These are phyloP conservation scores for Thalpophila matura DNA, from an alignment of 2,888 invertebrate genomes.

Conservation along the genomic window DNA sequence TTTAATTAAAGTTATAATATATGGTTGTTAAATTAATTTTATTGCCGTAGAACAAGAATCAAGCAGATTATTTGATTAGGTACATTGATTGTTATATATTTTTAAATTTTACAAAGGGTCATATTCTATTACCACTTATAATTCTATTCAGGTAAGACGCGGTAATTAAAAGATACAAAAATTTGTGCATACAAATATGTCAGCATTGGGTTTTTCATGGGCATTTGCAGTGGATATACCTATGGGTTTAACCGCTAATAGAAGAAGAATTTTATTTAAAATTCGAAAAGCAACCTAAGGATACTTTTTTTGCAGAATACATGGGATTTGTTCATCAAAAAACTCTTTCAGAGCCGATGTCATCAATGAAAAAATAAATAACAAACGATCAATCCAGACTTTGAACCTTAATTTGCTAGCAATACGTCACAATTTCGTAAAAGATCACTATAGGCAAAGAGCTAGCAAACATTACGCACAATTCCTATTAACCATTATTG, in stretches of 20 bases:
- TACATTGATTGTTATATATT: background rate
- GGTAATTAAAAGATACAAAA: no score
- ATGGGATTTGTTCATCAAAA: background rate
- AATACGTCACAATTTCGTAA: background rate
- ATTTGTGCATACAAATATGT: no score
- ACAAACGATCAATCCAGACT: background rate
- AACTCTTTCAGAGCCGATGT: constrained; percentile 2
- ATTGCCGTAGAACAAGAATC: background rate
- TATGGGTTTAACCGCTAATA: no score
- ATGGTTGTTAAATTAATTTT: constrained; percentile 32
- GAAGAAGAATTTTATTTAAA: no score
- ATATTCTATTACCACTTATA: background rate
- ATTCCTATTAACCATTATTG: constrained; percentile 40
- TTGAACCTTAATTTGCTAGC: background rate
- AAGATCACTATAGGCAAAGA: background rate
- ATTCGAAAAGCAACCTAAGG: no score
- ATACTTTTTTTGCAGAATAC: no score
- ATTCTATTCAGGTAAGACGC: no score
- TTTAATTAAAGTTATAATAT: constrained; percentile 32
- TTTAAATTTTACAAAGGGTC: background rate
- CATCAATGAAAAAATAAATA: background rate
- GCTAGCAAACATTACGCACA: constrained; percentile 21
- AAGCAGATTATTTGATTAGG: constrained; percentile 2
- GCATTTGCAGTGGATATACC: no score
- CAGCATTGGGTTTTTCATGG: no score